Evolutionary conservation across 2,797 vertebrate genomes (phyloP), one percentile per base, ranked within the genome.

Genomic region (Centropyge bicolor): DNA sequence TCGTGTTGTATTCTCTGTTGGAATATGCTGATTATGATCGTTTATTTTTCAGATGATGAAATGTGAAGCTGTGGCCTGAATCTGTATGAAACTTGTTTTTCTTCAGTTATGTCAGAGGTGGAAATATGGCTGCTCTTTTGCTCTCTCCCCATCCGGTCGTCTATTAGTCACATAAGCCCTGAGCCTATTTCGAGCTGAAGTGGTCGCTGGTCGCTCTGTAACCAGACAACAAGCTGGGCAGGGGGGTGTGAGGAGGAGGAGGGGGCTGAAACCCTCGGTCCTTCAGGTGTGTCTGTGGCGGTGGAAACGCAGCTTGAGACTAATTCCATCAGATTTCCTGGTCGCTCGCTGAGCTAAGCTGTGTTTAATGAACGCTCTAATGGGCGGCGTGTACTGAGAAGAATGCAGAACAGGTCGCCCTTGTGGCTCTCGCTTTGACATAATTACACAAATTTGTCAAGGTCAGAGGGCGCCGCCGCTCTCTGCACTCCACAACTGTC

Each of bases 341-440:
- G 87, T 93, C 81, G 78, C 92, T 92, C 68, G 80, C 92, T 90
- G 91, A 78, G 93, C 86, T 95, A 95, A 96, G 94, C 95, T 95
- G 93, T 93, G 88, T 95, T 95, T 95, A 96, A 95, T 95, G 94
- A 95, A 94, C 20, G 92, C 87, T 76, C 90, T 94, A 94, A 95
- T 91, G 91, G 93, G 89, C 88, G 86, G 89, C 66, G 59, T 84
- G 92, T 86, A 82, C 92, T 88, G 82, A 48, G 87, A 95, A 92
- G 95, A 96, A 96, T 95, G 93, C 64, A 85, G 91, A 83, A 90
- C 92, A 91, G 89, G 88, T 87, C 86, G 82, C 76, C 86, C 84
- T 79, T 3, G 54, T 49, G 54, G 67, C 88, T 86, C 86, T 77
- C 41, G 71, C 85, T 86, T 82, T 82, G 83, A 90, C 81, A 88